These are phyloP conservation scores for Dioctria linearis DNA, from an alignment of 2,888 invertebrate species.

Conservation along the genomic window DNA sequence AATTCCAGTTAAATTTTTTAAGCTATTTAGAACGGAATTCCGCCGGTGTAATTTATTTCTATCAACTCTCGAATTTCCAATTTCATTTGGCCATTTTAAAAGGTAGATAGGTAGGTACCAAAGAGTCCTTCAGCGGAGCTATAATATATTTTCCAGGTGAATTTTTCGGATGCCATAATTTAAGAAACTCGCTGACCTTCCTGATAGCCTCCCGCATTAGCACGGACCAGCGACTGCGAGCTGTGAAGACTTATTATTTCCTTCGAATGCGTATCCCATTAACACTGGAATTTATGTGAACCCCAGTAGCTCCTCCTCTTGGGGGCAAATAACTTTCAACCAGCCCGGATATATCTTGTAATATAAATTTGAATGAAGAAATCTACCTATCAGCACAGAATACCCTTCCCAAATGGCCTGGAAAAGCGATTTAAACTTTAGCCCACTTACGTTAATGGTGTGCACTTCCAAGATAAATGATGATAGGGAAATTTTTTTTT, in stretches of 20 bases:
- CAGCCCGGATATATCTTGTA: constrained; percentile 21
- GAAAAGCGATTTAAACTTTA: constrained; percentile 59
- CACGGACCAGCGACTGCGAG: constrained; percentile 10
- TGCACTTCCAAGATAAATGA: constrained; percentile 57
- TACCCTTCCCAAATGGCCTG: constrained; percentile 58
- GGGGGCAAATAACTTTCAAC: constrained; percentile 30
- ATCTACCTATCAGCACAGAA: constrained; percentile 54
- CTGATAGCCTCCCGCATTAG: constrained; percentile 23
- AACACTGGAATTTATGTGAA: constrained; percentile 40
- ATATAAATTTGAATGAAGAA: constrained; percentile 47
- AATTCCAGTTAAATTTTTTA: neutral
- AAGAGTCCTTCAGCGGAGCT: neutral
- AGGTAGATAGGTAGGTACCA: too few relatives aligned
- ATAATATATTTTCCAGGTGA: constrained; percentile 7
- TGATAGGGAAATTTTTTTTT: constrained; percentile 51
- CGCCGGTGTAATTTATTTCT: neutral
- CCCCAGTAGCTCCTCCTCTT: neutral
- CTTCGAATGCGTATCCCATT: constrained; percentile 40
- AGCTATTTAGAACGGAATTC: constrained; percentile 2
- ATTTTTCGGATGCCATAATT: constrained; percentile 44
- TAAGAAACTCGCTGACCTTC: constrained; percentile 34
- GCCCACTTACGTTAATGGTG: constrained; percentile 56
- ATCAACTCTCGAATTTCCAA: neutral
- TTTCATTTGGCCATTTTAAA: constrained; percentile 10
- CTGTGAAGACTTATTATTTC: constrained; percentile 41